phyloP scores from a whole-genome alignment of 2,113 vertebrate species.

The Phylloscopus trochilus region DNA sequence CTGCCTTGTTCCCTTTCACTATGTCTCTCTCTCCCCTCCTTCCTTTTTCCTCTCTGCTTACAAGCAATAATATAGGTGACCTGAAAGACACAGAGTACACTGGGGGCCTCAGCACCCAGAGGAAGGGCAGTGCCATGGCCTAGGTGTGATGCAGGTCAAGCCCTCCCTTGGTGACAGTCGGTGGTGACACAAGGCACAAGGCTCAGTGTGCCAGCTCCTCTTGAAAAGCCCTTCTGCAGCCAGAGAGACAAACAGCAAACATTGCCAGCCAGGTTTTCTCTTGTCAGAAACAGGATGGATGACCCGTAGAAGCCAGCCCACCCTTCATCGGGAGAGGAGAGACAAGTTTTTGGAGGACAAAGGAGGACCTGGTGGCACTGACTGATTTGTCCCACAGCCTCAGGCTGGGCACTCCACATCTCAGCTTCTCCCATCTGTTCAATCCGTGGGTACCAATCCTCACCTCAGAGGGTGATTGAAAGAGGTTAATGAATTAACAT shows the following conservation, averaged over 20 bases:
- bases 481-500: conserved; percentile 62
- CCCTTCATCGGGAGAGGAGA: background rate
- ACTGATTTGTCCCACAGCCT: background rate
- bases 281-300: background rate
- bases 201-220: background rate
- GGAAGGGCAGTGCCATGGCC: background rate
- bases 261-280: background rate
- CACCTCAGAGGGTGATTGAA: conserved; percentile 14
- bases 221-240: background rate
- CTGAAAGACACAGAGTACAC: background rate
- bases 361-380: background rate
- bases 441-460: conserved; percentile 53
- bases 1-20: background rate
- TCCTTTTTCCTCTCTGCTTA: background rate
- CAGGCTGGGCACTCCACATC: background rate
- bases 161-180: background rate
- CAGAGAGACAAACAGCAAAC: background rate
- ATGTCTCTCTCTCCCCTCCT: background rate
- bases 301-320: background rate
- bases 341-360: background rate
- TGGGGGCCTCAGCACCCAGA: background rate
- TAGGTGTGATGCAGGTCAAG: background rate
- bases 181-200: background rate
- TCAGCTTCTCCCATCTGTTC: conserved; percentile 43
- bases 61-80: background rate